Evolutionary conservation across 2,113 vertebrate species (phyloP).

Genomic region (Corvus moneduloides): DNA sequence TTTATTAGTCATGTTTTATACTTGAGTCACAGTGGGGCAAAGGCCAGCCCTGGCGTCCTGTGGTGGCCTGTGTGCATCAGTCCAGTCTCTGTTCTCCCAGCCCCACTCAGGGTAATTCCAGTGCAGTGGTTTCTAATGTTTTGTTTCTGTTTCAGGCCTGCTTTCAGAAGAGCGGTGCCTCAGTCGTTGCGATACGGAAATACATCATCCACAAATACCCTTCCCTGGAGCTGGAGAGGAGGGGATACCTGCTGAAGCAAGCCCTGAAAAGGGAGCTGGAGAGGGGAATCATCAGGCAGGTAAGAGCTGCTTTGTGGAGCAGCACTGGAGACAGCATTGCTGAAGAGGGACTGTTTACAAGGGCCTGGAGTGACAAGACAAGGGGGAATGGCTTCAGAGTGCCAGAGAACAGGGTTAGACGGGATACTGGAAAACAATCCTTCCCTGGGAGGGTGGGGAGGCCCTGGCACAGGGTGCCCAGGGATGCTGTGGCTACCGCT

Average conservation of each 20-base stretch:
- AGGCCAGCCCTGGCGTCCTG: background rate
- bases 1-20: background rate
- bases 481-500: background rate
- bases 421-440: background rate
- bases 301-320: slow-evolving; percentile 15
- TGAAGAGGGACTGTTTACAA: background rate
- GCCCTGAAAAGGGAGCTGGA: slow-evolving; percentile 91
- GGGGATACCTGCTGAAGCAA: slow-evolving; percentile 93
- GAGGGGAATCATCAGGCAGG: slow-evolving; percentile 93
- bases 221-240: slow-evolving; percentile 88
- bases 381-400: background rate
- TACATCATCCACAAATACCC: slow-evolving; percentile 93
- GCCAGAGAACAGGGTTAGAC: background rate
- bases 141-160: slow-evolving; percentile 77
- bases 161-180: slow-evolving; percentile 87
- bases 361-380: background rate
- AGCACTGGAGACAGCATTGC: background rate
- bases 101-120: background rate
- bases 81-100: background rate
- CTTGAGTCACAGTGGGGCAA: background rate
- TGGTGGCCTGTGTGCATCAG: background rate
- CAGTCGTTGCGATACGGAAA: slow-evolving; percentile 89
- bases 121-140: background rate
- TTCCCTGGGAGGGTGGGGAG: background rate
- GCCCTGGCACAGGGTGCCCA: background rate